Evolutionary conservation across 1,140 invertebrate species (phyloP).

Genomic region (Matsumurasca onukii): DNA sequence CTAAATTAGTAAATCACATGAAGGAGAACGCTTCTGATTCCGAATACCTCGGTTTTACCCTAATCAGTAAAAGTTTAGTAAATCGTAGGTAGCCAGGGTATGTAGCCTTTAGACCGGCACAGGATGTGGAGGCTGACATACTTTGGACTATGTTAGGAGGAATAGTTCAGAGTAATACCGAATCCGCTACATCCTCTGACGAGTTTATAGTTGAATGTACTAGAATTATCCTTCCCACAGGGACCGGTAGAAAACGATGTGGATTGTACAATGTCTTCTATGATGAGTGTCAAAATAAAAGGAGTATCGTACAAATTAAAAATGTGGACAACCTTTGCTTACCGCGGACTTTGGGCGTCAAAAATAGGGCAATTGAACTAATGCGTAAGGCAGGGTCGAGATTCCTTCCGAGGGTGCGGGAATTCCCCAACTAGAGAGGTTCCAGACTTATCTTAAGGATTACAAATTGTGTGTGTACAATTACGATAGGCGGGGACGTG

Average conservation of each 20-base stretch:
- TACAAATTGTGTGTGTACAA: slow-evolving; percentile 24
- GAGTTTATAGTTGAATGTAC: slow-evolving; percentile 13
- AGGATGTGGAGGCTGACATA: background rate
- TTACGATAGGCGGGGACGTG: slow-evolving; percentile 2
- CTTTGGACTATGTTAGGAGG: slow-evolving; percentile 10
- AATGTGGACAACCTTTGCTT: slow-evolving; percentile 22
- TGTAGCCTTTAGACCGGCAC: background rate
- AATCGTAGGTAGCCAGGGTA: slow-evolving; percentile 2
- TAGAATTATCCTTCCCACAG: slow-evolving; percentile 1
- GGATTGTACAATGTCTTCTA: slow-evolving; percentile 7
- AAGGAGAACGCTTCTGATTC: background rate
- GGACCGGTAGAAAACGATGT: background rate
- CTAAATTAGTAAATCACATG: background rate
- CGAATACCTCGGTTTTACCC: slow-evolving; percentile 20
- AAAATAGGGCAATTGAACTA: background rate
- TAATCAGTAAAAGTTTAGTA: background rate
- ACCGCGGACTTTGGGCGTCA: slow-evolving; percentile 13
- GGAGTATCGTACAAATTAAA: slow-evolving; percentile 21
- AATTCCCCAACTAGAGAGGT: slow-evolving; percentile 14
- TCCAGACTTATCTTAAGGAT: slow-evolving; percentile 7
- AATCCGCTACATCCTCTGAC: background rate
- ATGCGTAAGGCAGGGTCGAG: background rate
- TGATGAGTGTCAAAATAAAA: background rate
- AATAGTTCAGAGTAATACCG: slow-evolving; percentile 15
- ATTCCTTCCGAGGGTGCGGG: slow-evolving; percentile 16